Percentiles rank a stretch among this genome's conserved stretches.
These are phyloP conservation scores for Lonchura striata DNA, from an alignment of 2,113 vertebrate species.

Conservation along the genomic window DNA sequence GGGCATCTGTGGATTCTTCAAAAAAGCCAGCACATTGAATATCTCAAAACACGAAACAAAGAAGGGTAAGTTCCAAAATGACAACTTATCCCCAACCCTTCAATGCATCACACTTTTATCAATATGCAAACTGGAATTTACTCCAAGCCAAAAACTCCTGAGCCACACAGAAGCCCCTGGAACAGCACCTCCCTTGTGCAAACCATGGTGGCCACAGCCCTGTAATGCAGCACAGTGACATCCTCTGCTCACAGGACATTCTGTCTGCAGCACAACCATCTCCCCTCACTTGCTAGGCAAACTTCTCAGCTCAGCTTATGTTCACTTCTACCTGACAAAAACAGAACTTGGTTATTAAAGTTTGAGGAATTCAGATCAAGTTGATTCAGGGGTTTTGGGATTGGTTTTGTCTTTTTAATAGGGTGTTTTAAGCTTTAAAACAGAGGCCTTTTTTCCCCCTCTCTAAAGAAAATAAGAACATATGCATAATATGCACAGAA, in stretches of 20 bases:
- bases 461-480: background rate
- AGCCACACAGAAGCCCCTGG: background rate
- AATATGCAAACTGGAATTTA: background rate
- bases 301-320: background rate
- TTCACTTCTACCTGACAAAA: background rate
- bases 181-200: background rate
- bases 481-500: background rate
- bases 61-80: constrained; percentile 76
- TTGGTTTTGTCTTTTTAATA: background rate
- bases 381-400: accelerated
- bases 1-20: constrained; percentile 80
- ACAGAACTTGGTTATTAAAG: background rate
- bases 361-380: background rate
- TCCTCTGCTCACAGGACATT: background rate
- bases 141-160: background rate
- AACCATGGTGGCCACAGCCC: background rate
- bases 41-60: constrained; percentile 78
- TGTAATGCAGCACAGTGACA: background rate
- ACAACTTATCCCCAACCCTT: background rate
- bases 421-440: background rate
- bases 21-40: constrained; percentile 77
- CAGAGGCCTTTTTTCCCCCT: background rate
- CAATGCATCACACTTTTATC: background rate
- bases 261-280: background rate
- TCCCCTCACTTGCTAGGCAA: background rate